Evolutionary conservation across 2,888 invertebrate species (phyloP), one percentile per base, ranked within the genome.

Genomic region (Rhagonycha lutea): DNA sequence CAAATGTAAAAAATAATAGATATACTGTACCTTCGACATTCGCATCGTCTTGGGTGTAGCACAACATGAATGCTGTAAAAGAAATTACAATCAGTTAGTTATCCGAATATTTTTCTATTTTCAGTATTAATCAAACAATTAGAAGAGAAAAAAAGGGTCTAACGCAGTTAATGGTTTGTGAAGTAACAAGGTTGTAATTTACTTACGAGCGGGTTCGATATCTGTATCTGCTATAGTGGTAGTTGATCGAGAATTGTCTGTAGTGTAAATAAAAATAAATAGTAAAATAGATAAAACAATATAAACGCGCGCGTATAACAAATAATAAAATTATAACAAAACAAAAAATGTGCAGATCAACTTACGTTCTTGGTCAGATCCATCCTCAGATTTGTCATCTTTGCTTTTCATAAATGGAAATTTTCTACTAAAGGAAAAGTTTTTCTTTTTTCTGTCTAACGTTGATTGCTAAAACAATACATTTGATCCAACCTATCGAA

Each of bases 351-450:
- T n/a, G 77, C 71, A 69, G 29, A 60, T 63, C 10, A 73, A 95
- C 98, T 96, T 92, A 98, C 98, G 97, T 94, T 98, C 98, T 91
- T 96, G 97, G 87, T 97, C 97, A 83, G 97, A 98, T 87, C 97
- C 96, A 86, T 98, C 98, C 89, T 98, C 97, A 71, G 96, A 96
- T 89, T 97, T 97, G 86, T 98, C 97, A 88, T 99, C 99, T 90
- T 98, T 97, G 90, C 98, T 98, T 92, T 99, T 99, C 96, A 99
- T 98, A 90, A 99, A 99, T 61, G 99, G 99, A 89, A 99, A 98
- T 89, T 96, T 97, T 88, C 98, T 92, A 86, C 98, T 98, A 90
- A 99, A 99, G 76, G 98, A 98, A 85, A 99, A 95, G 86, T 99
- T 98, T 89, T 98, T 98, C 93, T 98, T 98, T 91, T 97, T 97